Evolutionary conservation across 2,797 vertebrate genomes (phyloP), one percentile per base, ranked within the genome.

Genomic region (Schizopygopsis pylzovi): DNA sequence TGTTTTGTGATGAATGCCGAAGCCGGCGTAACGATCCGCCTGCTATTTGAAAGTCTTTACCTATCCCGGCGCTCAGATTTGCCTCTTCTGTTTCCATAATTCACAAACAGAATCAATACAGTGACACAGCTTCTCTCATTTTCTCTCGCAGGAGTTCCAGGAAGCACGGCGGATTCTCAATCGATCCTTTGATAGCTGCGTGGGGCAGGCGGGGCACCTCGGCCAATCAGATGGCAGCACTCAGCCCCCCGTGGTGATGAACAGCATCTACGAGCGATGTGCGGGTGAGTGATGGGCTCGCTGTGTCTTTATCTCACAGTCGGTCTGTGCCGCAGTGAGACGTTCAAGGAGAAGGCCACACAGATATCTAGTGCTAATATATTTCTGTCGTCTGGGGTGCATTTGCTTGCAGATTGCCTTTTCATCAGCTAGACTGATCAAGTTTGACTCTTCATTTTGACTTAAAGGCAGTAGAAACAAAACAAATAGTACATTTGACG

Each of bases 201-300:
- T 93, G 11, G 92, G 91, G 71, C 87, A 93, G 0, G 2, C 89
- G 49, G 83, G 79, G 7, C 84, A 89, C 77, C 83, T 91, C 88
- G 89, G 91, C 83, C 93, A 89, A 18, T 87, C 87, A 73, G 92
- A 88, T 3, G 91, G 91, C 37, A 4, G 86, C 16, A 0, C 89
- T 82, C 90, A 91, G 33, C 92, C 92, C 81, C 88, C 87, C 0
- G 90, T 93, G 86, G 88, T 93, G 75, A 85, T 87, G 0, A 92
- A 88, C 84, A 84, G 85, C 84, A 90, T 93, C 79, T 94, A 92
- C 37, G 93, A 95, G 84, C 93, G 90, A 88, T 86, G 89, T 39
- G 94, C 93, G 94, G 96, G 96, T 96, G 89, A 92, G 91, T 90
- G 54, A 84, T 81, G 49, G 78, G 78, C 52, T 77, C 49, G 47